These are phyloP conservation scores for Drosophila colorata DNA, from an alignment of 2,888 invertebrate genomes.

Conservation along the genomic window DNA sequence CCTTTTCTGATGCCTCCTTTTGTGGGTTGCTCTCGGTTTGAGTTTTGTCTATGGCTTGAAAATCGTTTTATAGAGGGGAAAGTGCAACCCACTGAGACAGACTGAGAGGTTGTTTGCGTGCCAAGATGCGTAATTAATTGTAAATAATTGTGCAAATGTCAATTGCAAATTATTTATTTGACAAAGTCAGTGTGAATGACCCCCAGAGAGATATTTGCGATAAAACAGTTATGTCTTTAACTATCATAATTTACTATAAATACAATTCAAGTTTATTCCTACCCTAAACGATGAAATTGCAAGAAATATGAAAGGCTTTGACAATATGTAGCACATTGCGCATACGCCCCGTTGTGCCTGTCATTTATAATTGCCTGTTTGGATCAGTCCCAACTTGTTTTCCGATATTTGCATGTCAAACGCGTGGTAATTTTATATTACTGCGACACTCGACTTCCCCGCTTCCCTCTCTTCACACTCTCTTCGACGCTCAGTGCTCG, in stretches of 20 bases:
- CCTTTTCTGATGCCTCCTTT: constrained; percentile 33
- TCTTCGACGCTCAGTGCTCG: constrained; percentile 16
- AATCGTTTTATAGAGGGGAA: constrained; percentile 4
- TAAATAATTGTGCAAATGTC: constrained; percentile 76
- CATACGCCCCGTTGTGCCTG: constrained; percentile 29
- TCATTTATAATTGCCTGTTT: constrained; percentile 41
- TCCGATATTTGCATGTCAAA: constrained; percentile 78
- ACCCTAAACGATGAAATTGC: too few species aligned
- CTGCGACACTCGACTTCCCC: constrained; percentile 57
- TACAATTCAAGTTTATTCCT: not conserved
- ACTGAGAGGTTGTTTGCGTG: constrained; percentile 31
- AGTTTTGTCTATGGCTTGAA: constrained; percentile 26
- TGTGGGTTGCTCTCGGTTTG: constrained; percentile 11
- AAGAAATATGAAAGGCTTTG: not conserved
- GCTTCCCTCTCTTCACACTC: not conserved
- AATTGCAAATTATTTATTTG: constrained; percentile 71
- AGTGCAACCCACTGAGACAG: not conserved
- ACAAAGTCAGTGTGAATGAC: constrained; percentile 44
- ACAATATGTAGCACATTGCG: constrained; percentile 38
- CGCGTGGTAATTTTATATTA: constrained; percentile 72
- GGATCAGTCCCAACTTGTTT: constrained; percentile 39
- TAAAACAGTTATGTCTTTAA: not conserved
- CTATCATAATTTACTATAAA: not conserved
- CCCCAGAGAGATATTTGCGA: constrained; percentile 16
- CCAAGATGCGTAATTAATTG: constrained; percentile 71